A percentile compares a stretch with the other conserved stretches of the same genome.
Conservation (phyloP, 2,888 invertebrate genomes). For the Orthonevra nobilis region DNA sequence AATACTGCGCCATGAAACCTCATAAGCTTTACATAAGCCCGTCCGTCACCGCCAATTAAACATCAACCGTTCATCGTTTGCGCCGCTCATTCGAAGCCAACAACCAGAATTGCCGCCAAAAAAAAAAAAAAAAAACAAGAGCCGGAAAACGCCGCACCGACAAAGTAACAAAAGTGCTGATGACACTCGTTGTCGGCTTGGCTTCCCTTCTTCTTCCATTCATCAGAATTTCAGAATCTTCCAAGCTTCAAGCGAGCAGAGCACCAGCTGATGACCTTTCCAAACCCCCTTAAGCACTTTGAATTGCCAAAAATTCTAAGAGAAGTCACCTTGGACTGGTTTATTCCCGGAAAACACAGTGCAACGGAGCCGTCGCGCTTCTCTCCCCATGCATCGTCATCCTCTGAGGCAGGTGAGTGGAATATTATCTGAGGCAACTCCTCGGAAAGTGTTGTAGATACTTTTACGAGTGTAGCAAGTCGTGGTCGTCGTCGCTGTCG, state of each 20-base stretch:
- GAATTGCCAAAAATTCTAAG: conserved; percentile 46
- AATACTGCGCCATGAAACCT: conserved; percentile 8
- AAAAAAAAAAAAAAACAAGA: conserved; percentile 40
- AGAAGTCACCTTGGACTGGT: conserved; percentile 35
- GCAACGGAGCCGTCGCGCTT: conserved; percentile 6
- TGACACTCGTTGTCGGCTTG: conserved; percentile 46
- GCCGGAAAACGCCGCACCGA: conserved; percentile 30
- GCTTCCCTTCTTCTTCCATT: conserved; percentile 40
- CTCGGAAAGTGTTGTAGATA: neutral
- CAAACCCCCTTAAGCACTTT: neutral
- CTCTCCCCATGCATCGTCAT: neutral
- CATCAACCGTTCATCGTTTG: conserved; percentile 28
- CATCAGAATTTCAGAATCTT: no score
- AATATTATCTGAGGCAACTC: conserved; percentile 19
- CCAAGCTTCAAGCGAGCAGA: neutral
- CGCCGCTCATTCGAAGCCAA: no score
- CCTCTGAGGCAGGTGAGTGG: conserved; percentile 20
- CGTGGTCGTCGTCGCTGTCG: no score
- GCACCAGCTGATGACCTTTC: conserved; percentile 36
- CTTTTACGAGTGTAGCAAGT: no score
- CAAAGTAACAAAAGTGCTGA: conserved; percentile 47
- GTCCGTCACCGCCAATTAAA: conserved; percentile 24
- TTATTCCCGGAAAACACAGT: conserved; percentile 18
- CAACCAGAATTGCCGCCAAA: no score
- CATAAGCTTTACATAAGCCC: conserved; percentile 24